Evolutionary conservation across 2,113 vertebrate species (phyloP).

Genomic region (Callipepla californica): DNA sequence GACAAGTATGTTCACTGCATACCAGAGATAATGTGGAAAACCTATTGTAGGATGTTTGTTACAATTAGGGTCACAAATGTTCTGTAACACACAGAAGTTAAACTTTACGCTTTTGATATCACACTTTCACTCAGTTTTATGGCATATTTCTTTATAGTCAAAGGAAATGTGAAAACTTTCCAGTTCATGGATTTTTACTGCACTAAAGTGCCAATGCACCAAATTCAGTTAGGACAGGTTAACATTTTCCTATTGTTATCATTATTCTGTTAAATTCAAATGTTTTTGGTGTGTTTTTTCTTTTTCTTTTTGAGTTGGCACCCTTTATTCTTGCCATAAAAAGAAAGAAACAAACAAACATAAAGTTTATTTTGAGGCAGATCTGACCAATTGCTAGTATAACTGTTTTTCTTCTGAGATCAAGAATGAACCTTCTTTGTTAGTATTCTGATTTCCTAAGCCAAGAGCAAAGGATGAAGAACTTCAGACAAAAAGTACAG

Average conservation of each 20-base stretch:
- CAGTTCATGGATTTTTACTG: background rate
- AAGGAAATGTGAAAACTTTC: background rate
- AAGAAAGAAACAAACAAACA: background rate
- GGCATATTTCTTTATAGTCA: background rate
- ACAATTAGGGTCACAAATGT: slow-evolving; percentile 14
- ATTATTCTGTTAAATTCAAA: background rate
- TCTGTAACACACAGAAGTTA: slow-evolving; percentile 5
- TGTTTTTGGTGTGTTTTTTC: background rate
- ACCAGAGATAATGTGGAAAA: background rate
- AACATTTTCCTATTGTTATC: background rate
- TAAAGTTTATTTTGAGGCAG: background rate
- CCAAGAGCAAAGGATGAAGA: background rate
- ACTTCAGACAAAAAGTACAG: background rate
- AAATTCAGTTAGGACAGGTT: background rate
- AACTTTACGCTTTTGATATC: slow-evolving; percentile 2
- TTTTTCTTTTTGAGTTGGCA: background rate
- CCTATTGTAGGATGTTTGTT: background rate
- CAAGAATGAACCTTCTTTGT: background rate
- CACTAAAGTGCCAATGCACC: background rate
- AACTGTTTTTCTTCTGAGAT: background rate
- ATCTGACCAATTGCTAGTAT: background rate
- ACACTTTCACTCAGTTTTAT: background rate
- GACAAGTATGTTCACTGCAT: background rate
- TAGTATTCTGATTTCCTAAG: background rate
- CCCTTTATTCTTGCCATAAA: background rate